Conservation (phyloP, 1,140 invertebrate genomes). For the Asbolus verrucosus region DNA sequence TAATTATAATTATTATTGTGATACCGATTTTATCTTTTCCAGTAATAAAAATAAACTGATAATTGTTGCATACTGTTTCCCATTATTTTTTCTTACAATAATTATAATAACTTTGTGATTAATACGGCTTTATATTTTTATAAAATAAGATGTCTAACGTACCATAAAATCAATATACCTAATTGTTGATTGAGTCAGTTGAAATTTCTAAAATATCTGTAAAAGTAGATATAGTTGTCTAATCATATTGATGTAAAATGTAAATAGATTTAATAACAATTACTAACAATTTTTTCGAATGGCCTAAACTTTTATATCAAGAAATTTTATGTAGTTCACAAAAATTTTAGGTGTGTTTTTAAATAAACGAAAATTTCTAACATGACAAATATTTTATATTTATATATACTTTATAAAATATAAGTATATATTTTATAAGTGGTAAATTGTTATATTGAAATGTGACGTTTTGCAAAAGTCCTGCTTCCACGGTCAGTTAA, state of each 20-base stretch:
- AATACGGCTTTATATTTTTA: constrained; percentile 33
- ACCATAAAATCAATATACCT: neutral
- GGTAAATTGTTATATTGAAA: too few relatives aligned
- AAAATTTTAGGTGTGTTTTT: neutral
- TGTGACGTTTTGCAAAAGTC: too few relatives aligned
- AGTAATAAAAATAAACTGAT: too few relatives aligned
- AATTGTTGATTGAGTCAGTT: neutral
- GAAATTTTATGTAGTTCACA: neutral
- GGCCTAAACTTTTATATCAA: constrained; percentile 31
- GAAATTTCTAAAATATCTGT: constrained; percentile 8
- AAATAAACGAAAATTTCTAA: neutral
- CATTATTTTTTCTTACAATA: neutral
- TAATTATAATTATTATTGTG: too few relatives aligned
- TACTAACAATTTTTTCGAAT: constrained; percentile 21
- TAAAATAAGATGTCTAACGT: constrained; percentile 6
- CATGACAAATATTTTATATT: too few relatives aligned
- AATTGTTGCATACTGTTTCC: too few relatives aligned
- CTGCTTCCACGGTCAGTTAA: too few relatives aligned
- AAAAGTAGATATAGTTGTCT: neutral
- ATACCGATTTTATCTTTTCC: too few relatives aligned
- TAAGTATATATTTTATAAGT: too few relatives aligned
- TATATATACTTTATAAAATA: too few relatives aligned
- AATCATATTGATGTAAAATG: neutral
- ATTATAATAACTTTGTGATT: constrained; percentile 27
- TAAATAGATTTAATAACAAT: constrained; percentile 1